A percentile compares a stretch with the other conserved stretches of the same genome.
Conservation (phyloP, 2,113 vertebrate genomes). For the Podilymbus podiceps region DNA sequence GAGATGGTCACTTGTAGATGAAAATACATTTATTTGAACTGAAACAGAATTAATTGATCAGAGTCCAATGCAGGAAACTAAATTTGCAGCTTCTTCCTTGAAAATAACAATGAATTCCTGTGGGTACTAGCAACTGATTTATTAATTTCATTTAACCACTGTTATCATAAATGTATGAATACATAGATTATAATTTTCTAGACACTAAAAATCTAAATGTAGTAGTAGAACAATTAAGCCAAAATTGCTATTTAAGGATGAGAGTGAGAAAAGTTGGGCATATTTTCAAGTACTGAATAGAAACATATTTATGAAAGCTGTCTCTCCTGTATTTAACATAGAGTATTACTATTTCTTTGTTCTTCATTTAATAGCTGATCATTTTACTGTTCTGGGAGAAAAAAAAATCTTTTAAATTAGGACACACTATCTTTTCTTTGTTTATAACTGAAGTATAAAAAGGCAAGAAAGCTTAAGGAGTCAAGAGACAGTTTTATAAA, state of each 20-base stretch:
- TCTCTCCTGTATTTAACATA: neutral
- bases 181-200: neutral
- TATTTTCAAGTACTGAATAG: neutral
- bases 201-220: neutral
- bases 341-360: neutral
- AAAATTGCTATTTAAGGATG: neutral
- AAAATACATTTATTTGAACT: neutral
- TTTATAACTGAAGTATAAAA: neutral
- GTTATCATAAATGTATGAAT: neutral
- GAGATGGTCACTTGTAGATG: neutral
- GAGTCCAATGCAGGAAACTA: neutral
- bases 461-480: neutral
- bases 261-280: neutral
- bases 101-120: conserved; percentile 9
- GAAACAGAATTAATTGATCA: conserved; percentile 4
- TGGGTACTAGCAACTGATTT: neutral
- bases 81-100: conserved; percentile 4
- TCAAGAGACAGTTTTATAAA: neutral
- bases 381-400: neutral
- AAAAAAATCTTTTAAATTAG: neutral
- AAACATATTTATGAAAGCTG: neutral
- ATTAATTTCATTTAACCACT: neutral
- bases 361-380: neutral
- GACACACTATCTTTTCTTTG: neutral
- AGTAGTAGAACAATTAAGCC: neutral